phyloP scores from a whole-genome alignment of 2,113 vertebrate genomes.

The Perca fluviatilis region DNA sequence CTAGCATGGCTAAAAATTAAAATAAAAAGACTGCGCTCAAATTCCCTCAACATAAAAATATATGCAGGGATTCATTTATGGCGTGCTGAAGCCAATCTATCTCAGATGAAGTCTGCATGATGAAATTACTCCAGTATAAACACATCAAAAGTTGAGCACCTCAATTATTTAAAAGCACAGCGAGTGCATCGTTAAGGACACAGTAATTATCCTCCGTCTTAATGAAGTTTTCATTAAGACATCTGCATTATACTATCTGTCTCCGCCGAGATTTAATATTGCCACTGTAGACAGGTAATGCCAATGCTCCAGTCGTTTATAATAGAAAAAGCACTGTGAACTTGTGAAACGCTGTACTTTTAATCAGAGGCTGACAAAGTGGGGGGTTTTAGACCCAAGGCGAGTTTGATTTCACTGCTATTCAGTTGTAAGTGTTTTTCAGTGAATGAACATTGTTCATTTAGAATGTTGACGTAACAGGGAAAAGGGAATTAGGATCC shows the following conservation, averaged over 20 bases:
- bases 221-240: constrained; percentile 84
- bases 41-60: background rate
- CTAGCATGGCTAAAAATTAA: background rate
- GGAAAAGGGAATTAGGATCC: background rate
- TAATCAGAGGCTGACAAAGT: constrained; percentile 62
- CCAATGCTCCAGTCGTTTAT: constrained; percentile 45
- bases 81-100: constrained; percentile 32
- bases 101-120: constrained; percentile 64
- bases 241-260: constrained; percentile 75
- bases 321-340: constrained; percentile 52
- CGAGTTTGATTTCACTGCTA: constrained; percentile 32
- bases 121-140: constrained; percentile 76
- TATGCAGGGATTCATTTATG: background rate
- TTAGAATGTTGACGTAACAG: constrained; percentile 5
- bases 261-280: constrained; percentile 70
- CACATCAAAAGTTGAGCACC: constrained; percentile 77
- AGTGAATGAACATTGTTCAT: constrained; percentile 34
- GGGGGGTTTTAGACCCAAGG: constrained; percentile 21
- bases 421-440: constrained; percentile 34
- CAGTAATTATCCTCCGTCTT: constrained; percentile 77
- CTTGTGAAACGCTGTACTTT: constrained; percentile 45
- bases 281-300: constrained; percentile 62
- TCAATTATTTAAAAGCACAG: constrained; percentile 82
- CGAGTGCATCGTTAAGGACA: constrained; percentile 76
- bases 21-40: background rate